These are phyloP conservation scores for Sparus aurata DNA, from an alignment of 2,797 vertebrate species.

Conservation along the genomic window DNA sequence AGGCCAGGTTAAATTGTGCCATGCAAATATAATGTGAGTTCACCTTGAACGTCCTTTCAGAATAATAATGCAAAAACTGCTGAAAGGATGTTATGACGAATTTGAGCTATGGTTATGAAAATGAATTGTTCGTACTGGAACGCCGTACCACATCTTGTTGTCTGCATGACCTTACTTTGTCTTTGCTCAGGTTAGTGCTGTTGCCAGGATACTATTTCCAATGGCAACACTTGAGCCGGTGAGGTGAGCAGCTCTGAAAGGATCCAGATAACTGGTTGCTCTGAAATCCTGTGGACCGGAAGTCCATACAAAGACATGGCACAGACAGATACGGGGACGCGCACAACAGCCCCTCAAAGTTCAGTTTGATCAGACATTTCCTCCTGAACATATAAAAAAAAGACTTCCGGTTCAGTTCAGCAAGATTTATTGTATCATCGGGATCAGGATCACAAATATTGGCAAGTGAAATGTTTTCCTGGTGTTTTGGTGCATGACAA, in stretches of 20 bases:
- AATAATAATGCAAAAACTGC: slow-evolving; percentile 26
- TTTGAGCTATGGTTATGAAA: slow-evolving; percentile 50
- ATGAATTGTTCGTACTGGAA: slow-evolving; percentile 30
- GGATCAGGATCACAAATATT: too few species aligned
- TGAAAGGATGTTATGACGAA: slow-evolving; percentile 16
- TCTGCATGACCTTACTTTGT: slow-evolving; percentile 83
- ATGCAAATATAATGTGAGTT: slow-evolving; percentile 15
- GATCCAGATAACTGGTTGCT: slow-evolving; percentile 74
- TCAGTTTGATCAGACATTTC: slow-evolving; percentile 25
- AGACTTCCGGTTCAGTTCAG: slow-evolving; percentile 17
- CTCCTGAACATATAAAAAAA: slow-evolving; percentile 1
- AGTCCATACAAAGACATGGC: slow-evolving; percentile 55
- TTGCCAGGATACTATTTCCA: slow-evolving; percentile 88
- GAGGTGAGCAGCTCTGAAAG: slow-evolving; percentile 78
- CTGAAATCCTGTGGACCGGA: slow-evolving; percentile 70
- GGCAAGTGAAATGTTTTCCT: too few species aligned
- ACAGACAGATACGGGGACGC: neutral
- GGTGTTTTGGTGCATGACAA: too few species aligned
- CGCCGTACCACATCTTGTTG: slow-evolving; percentile 61
- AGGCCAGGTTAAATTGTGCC: neutral
- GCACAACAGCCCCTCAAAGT: slow-evolving; percentile 28
- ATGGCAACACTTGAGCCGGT: slow-evolving; percentile 83
- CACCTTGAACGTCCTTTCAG: slow-evolving; percentile 3
- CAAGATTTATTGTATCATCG: neutral
- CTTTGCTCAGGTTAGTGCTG: slow-evolving; percentile 82